Evolutionary conservation across 23 tunicate genomes (phyloP), one percentile per base, ranked within the genome.

Genomic region (Phallusia fumigata): DNA sequence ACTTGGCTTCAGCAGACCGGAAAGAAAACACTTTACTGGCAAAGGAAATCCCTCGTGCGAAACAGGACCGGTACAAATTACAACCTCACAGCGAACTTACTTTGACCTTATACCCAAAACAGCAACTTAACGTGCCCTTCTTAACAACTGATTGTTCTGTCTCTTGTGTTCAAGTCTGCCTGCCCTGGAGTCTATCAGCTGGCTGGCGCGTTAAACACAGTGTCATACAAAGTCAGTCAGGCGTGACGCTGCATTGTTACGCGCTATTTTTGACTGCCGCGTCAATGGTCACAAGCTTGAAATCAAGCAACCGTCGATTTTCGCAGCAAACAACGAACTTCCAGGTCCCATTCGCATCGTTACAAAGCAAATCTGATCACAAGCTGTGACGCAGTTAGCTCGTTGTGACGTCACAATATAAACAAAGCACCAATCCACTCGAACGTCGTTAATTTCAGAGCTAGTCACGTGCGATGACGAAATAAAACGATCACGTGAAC

Each of bases 321-420:
- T 40, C 47, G 47, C 5, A 10, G 47, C 47, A 40, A 40, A 40
- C 47, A 40, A 40, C 47, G 47, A 40, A 40, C 47, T 40, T 40
- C 47, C 47, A 40, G 47, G 3, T 11, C 69, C 13, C 69, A 58
- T 6, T 58, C 69, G 26, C 13, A 21, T 6, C 69, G 28, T 58
- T 58, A 16, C 69, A 58, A 58, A 58, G 69, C 69, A 21, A 58
- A 58, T 21, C 69, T 40, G 69, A 58, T 24, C 69, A 24, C 69
- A 22, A 21, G 69, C 69, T 58, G 69, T 58, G 28, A 58, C 28
- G 47, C 47, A 3, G 47, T 10, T 58, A 5, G 69, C 3, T 58
- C 28, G 28, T 24, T 58, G 5, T 58, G 69, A 58, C 69, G 69
- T 58, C 69, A 58, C 69, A 22, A 58, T 58, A 24, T 58, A 58